Evolutionary conservation across 2,797 vertebrate genomes (phyloP), one percentile per base, ranked within the genome.

Genomic region (Phrynocephalus guinanensis): DNA sequence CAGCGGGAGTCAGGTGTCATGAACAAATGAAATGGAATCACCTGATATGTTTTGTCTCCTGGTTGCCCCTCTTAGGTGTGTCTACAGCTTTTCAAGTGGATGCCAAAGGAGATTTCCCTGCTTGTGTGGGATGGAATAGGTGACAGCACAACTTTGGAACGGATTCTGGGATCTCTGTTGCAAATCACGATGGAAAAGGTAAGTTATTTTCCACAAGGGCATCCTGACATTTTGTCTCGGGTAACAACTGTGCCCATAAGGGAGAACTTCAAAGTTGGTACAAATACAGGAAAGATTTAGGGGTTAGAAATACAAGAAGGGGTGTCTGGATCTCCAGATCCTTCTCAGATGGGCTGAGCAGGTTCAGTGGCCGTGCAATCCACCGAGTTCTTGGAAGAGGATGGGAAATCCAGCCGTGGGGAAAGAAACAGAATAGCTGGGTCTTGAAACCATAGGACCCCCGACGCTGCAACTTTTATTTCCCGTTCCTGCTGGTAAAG

Each of bases 51-150:
- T 71, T 13, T 3, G 3, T 13, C 33, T n/a, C 28, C 1, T 24
- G 6, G 24, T 16, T 75, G 20, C 26, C 30, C 77, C 79, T 84
- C 89, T 33, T 94, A 99, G 98, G 91, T 97, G 44, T 98, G 98
- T 92, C 95, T 99, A 90, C 98, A 98, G 91, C 93, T 98, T 26
- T 99, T 98, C 92, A 98, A 98, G 95, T 93, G 87, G 0, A 88
- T 98, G 91, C 94, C 97, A 0, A 81, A 92, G 70, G 95, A 97
- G 0, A 91, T 98, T 84, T 90, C 95, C 28, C 95, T 95, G 26
- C 85, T 97, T 1, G 97, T 96, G 11, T 98, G 98, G 98, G 93
- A 92, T 1, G 24, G 91, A 0, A 85, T 72, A 0, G 90, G 82
- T 6, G 85, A 83, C 15, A 90, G 79, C 0, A 86, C 89, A 30